Evolutionary conservation across 2,113 vertebrate genomes (phyloP).

Genomic region (Scytalopus superciliaris): DNA sequence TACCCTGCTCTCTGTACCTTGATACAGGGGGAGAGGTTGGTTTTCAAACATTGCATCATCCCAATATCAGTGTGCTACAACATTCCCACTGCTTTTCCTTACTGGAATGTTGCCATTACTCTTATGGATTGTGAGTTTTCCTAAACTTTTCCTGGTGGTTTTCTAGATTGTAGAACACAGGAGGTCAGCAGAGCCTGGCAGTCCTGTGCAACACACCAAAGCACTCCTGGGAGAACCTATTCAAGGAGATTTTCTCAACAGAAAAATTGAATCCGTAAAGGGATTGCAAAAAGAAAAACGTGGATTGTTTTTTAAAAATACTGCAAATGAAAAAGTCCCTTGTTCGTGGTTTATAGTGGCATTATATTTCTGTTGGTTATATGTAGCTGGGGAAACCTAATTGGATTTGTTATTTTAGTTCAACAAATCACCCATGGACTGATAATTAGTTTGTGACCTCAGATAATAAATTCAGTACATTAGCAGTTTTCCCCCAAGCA

Average conservation of each 20-base stretch:
- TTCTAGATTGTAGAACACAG: neutral
- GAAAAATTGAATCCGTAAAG: neutral
- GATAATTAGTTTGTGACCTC: neutral
- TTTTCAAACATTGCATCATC: neutral
- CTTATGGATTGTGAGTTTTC: neutral
- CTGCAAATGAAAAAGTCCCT: accelerated
- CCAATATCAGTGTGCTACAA: accelerated
- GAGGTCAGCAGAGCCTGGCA: too few species aligned
- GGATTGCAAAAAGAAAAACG: neutral
- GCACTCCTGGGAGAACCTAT: neutral
- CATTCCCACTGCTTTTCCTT: neutral
- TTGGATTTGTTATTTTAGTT: neutral
- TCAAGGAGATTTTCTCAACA: neutral
- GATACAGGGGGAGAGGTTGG: accelerated
- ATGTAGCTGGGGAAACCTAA: neutral
- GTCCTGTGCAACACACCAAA: neutral
- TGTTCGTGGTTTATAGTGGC: neutral
- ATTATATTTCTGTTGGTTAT: neutral
- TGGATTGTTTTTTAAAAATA: accelerated
- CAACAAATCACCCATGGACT: neutral
- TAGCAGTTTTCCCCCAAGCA: neutral
- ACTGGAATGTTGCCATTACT: neutral
- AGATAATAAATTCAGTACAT: neutral
- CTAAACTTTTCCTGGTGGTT: neutral
- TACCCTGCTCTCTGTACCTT: neutral